Conservation (phyloP, 2,797 vertebrate species). For the Pseudopleuronectes americanus region DNA sequence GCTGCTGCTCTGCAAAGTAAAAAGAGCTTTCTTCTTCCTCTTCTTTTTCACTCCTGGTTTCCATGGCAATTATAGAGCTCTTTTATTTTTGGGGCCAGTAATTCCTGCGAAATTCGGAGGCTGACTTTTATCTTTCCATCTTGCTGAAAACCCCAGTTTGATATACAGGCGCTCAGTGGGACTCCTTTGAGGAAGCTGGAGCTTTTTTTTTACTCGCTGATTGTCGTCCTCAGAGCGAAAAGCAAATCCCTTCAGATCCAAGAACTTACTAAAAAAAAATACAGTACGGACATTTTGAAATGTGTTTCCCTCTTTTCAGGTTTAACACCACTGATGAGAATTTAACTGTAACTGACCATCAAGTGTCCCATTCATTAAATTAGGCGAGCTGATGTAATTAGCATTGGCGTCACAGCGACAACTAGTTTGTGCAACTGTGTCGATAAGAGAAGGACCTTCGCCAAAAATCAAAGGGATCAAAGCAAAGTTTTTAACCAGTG, state of each 20-base stretch:
- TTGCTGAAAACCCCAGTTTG: constrained; percentile 22
- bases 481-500: constrained; percentile 51
- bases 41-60: constrained; percentile 19
- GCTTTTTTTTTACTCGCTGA: constrained; percentile 21
- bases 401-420: constrained; percentile 73
- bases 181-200: constrained; percentile 34
- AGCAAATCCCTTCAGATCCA: constrained; percentile 39
- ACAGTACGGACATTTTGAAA: constrained; percentile 10
- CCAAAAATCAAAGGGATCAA: constrained; percentile 58
- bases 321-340: constrained; percentile 55
- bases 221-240: constrained; percentile 32
- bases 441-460: constrained; percentile 66
- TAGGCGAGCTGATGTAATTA: constrained; percentile 68
- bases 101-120: constrained; percentile 37
- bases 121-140: constrained; percentile 44
- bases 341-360: constrained; percentile 58
- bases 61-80: constrained; percentile 43
- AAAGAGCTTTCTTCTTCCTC: constrained; percentile 4
- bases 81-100: constrained; percentile 24
- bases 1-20: constrained; percentile 1
- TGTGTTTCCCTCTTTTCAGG: constrained; percentile 17
- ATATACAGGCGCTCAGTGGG: constrained; percentile 26
- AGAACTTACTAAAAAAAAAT: constrained; percentile 29
- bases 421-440: constrained; percentile 69
- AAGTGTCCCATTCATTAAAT: constrained; percentile 57